Evolutionary conservation across 2,113 vertebrate genomes (phyloP), one percentile per base, ranked within the genome.

Genomic region (Rhombomys opimus): DNA sequence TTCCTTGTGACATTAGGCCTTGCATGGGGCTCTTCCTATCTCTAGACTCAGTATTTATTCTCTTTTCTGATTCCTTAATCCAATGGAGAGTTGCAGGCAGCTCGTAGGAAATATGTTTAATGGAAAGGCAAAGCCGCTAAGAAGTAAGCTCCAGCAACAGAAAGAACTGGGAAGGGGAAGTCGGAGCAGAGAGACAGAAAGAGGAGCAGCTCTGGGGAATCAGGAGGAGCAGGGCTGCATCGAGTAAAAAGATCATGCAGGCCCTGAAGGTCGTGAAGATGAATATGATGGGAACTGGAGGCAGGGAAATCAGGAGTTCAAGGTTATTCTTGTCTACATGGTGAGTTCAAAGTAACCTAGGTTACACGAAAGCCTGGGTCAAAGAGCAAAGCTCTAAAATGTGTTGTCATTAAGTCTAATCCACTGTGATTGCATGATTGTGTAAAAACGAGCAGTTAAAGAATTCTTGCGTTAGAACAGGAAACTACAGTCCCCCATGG

Each of bases 71-170:
- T 41, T 86, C n/a, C 86, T 86, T 67, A 88, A 35, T 90, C 15
- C 87, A 70, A 50, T 72, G 72, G n/a, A 32, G 11, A 52, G 52
- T 81, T 63, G n/a, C 52, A 35, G 61, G 67, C 11, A 85, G n/a
- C 46, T 75, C 14, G 1, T 27, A 95, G 63, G 50, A 93, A 88
- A 70, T 57, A 72, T 61, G 80, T 85, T 57, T 82, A 61, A 93
- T 22, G 86, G 86, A 93, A 95, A 81, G 63, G 11, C 32, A 95
- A 95, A 96, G 86, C 1, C 8, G 52, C 68, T 54, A 84, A 75
- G 20, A 84, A 68, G 85, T 67, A 92, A 68, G 87, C 61, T 22
- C n/a, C 35, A 94, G 59, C 7, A 57, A 72, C 54, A 87, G 75
- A 75, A 61, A 91, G 68, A 65, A 76, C 30, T 27, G 87, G n/a